phyloP scores from a whole-genome alignment of 2,888 invertebrate species.

The Eueremaeus valkanovi region DNA sequence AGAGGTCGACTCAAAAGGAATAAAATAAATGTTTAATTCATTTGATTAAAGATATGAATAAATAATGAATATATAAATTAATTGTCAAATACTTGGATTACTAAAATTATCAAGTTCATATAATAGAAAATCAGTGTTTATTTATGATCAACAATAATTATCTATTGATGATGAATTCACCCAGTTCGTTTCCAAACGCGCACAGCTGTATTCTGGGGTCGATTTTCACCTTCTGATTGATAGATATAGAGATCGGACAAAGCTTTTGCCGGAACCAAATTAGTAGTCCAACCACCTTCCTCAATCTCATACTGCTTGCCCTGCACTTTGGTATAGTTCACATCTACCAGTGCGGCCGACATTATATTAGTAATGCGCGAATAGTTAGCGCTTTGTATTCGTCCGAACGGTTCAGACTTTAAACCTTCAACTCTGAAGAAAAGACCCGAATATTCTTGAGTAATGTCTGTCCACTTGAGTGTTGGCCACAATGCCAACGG shows the following conservation, averaged over 20 bases:
- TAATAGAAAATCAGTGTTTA: too few relatives aligned
- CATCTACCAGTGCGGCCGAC: not conserved
- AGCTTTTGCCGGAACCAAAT: not conserved
- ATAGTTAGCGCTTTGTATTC: not conserved
- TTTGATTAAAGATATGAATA: too few relatives aligned
- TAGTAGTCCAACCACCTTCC: not conserved
- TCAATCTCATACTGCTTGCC: not conserved
- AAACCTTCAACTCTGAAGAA: conserved; percentile 20
- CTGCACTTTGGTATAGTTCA: not conserved
- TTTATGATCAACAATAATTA: too few relatives aligned
- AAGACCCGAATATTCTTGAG: not conserved
- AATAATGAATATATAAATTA: too few relatives aligned
- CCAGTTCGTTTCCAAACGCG: not conserved
- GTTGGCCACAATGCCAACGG: not conserved
- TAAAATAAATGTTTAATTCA: too few relatives aligned
- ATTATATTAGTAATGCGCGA: not conserved
- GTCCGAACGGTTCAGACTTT: not conserved
- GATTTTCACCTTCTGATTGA: not conserved
- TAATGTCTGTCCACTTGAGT: not conserved
- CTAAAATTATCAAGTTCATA: too few relatives aligned
- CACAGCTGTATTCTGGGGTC: not conserved
- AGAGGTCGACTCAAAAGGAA: too few relatives aligned
- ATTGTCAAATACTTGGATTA: too few relatives aligned
- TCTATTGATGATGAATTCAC: too few relatives aligned
- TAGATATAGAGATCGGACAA: not conserved